Evolutionary conservation across 1,140 invertebrate species (phyloP).

Genomic region (Eubasilissa regina): DNA sequence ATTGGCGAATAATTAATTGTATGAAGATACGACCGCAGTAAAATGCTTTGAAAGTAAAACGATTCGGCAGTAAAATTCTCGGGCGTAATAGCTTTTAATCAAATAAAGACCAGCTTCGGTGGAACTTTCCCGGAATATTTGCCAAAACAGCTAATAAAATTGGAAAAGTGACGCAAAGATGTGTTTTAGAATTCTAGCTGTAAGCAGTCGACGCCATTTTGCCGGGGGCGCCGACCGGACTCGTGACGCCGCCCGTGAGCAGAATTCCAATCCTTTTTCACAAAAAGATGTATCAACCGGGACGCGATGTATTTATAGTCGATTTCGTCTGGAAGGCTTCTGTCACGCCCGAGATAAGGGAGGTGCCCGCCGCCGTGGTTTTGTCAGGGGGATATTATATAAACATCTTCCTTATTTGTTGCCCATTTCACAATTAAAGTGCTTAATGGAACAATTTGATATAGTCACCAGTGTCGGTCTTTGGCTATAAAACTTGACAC

Average conservation of each 20-base stretch:
- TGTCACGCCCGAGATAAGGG: too few relatives aligned
- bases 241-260: slow-evolving; percentile 3
- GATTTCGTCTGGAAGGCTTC: too few relatives aligned
- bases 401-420: too few relatives aligned
- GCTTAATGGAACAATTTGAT: too few relatives aligned
- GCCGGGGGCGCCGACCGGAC: slow-evolving; percentile 2
- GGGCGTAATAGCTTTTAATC: slow-evolving; percentile 29
- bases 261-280: background rate
- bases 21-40: too few relatives aligned
- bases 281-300: background rate
- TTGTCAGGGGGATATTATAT: too few relatives aligned
- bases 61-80: background rate
- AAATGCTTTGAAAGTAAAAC: background rate
- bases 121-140: background rate
- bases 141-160: slow-evolving; percentile 29
- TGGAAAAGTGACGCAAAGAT: slow-evolving; percentile 6
- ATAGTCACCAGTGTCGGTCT: too few relatives aligned
- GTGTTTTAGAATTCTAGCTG: slow-evolving; percentile 13
- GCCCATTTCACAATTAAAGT: too few relatives aligned
- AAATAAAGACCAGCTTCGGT: slow-evolving; percentile 4
- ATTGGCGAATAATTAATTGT: too few relatives aligned
- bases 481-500: too few relatives aligned
- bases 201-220: slow-evolving; percentile 11
- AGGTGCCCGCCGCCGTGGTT: too few relatives aligned
- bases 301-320: too few relatives aligned